Percentiles rank a stretch among this genome's conserved stretches.
These are phyloP conservation scores for Syngnathus acus DNA, from an alignment of 2,797 vertebrate species.

Conservation along the genomic window DNA sequence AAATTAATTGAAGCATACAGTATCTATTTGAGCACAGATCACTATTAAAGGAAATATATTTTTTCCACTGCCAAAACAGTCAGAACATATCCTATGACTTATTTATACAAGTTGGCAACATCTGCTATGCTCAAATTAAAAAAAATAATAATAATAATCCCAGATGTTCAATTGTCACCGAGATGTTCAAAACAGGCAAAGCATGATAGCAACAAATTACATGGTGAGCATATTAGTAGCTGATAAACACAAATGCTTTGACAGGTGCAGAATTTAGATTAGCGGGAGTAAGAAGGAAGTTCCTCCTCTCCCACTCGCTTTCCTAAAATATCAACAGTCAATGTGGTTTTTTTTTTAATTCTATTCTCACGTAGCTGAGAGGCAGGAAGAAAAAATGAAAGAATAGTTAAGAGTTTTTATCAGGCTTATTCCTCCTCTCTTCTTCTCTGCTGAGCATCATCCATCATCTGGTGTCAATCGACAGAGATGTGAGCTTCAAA, in stretches of 20 bases:
- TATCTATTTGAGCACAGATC: background rate
- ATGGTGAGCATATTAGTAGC: background rate
- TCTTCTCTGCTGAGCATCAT: conserved; percentile 35
- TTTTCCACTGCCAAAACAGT: background rate
- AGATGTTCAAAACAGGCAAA: background rate
- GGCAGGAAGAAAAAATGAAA: background rate
- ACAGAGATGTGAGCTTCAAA: conserved; percentile 29
- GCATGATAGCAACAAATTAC: background rate
- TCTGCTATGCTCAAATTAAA: background rate
- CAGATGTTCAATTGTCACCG: background rate
- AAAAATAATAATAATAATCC: background rate
- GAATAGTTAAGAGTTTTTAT: conserved; percentile 43
- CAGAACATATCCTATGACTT: background rate
- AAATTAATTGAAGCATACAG: background rate
- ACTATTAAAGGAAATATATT: background rate
- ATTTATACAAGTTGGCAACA: background rate
- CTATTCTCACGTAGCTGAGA: background rate
- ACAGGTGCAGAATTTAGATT: background rate
- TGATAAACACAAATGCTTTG: background rate
- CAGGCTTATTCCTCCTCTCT: conserved; percentile 21
- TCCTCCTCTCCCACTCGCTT: background rate
- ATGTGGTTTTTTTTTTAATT: background rate
- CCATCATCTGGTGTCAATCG: conserved; percentile 53
- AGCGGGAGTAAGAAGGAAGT: background rate
- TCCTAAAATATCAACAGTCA: background rate